Percentiles rank a stretch among this genome's conserved stretches.
These are phyloP conservation scores for Grammomys dolichurus DNA, from an alignment of 2,113 vertebrate genomes.

Conservation along the genomic window DNA sequence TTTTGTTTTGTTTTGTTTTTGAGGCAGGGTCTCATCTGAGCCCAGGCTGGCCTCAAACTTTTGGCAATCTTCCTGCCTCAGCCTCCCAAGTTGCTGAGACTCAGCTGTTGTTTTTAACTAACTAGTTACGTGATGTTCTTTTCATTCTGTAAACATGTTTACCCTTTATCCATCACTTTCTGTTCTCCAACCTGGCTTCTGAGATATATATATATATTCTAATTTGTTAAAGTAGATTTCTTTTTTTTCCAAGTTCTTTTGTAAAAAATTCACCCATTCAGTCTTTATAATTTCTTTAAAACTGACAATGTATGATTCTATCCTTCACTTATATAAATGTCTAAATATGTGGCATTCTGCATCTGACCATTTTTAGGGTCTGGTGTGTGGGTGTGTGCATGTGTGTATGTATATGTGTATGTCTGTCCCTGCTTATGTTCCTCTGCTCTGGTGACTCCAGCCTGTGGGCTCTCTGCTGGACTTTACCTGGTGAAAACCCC, in stretches of 20 bases:
- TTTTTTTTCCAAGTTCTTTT: background rate
- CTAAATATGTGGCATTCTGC: background rate
- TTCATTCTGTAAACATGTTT: background rate
- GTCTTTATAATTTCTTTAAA: slow-evolving; percentile 14
- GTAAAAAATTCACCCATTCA: slow-evolving; percentile 28
- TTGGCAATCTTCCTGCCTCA: background rate
- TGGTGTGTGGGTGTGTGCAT: background rate
- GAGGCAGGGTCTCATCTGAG: background rate
- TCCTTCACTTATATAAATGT: background rate
- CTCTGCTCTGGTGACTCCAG: background rate
- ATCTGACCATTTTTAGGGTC: background rate
- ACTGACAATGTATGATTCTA: background rate
- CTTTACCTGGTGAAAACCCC: slow-evolving; percentile 16
- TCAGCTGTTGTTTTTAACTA: background rate
- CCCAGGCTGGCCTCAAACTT: background rate
- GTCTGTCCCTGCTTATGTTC: background rate
- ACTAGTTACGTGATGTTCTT: background rate
- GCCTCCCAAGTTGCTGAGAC: background rate
- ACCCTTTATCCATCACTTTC: slow-evolving; percentile 6
- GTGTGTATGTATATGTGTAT: no score
- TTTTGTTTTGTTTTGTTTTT: background rate
- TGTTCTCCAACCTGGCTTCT: background rate
- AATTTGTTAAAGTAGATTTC: background rate
- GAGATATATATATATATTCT: background rate
- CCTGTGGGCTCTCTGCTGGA: background rate